Conservation (phyloP, 2,797 vertebrate species). For the Parauchenoglanis punctatus region DNA sequence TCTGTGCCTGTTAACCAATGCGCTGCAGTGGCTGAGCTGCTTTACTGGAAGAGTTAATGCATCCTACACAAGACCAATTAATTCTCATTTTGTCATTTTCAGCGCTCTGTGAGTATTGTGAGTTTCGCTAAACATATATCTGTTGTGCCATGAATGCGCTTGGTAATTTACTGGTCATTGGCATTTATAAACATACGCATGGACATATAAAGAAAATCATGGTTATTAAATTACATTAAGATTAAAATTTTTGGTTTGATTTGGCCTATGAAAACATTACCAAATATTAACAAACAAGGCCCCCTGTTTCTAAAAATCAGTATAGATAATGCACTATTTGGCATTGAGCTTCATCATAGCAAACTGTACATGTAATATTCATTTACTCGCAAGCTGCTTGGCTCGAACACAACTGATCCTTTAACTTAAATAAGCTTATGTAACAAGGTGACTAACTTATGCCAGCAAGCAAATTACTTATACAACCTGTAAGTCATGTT, state of each 20-base stretch:
- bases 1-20: neutral
- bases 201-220: neutral
- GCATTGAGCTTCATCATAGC: neutral
- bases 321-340: neutral
- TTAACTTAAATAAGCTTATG: neutral
- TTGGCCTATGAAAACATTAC: neutral
- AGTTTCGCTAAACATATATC: neutral
- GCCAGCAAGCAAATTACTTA: neutral
- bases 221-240: neutral
- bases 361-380: neutral
- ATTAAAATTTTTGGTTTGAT: neutral
- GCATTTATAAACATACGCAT: neutral
- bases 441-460: conserved; percentile 11
- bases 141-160: neutral
- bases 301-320: neutral
- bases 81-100: neutral
- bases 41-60: neutral
- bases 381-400: neutral
- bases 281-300: neutral
- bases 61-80: too few relatives aligned
- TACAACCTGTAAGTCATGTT: neutral
- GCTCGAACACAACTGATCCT: neutral
- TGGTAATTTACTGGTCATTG: neutral
- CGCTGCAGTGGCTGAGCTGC: neutral
- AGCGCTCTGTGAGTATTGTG: neutral